Evolutionary conservation across 2,888 invertebrate genomes (phyloP), one percentile per base, ranked within the genome.

Genomic region (Polydrusus cervinus): DNA sequence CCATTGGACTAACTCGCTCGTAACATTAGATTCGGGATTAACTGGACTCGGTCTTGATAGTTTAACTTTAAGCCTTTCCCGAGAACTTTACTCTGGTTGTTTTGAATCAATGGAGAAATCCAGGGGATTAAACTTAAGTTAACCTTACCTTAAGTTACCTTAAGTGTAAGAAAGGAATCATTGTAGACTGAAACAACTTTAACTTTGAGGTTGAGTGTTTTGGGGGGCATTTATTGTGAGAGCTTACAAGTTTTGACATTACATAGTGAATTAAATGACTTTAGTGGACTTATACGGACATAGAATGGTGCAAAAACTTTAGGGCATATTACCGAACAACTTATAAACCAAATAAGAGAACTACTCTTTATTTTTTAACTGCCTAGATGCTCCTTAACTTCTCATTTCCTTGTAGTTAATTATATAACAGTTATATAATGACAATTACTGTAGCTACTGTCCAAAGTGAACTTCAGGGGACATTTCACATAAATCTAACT

Each of bases 381-480:
- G n/a, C n/a, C n/a, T n/a, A n/a, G n/a, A n/a, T n/a, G n/a, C n/a
- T n/a, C n/a, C 8, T 34, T 8, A 34, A 34, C 6, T 34, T 34
- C 34, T 34, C 7, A 3, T 34, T 34, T 34, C 34, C 7, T 7
- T 34, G 3, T 34, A 34, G 6, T 30, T 30, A 7, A 7, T 7
- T 30, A n/a, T n/a, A n/a, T n/a, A n/a, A n/a, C n/a, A n/a, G n/a
- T n/a, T n/a, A n/a, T n/a, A n/a, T n/a, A n/a, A n/a, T n/a, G n/a
- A n/a, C n/a, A n/a, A n/a, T 83, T 83, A 85, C 84, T 85, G 83
- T 84, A 84, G 82, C 83, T 82, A 80, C 82, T 82, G 80, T 83
- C 78, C 79, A 81, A 79, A 79, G 13, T 43, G 9, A 40, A 40
- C 1, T 40, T 43, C 13, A 43, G 77, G 79, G 45, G 16, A 81